Conservation (phyloP, 2,888 invertebrate species). For the Drosophila subsilvestris region DNA sequence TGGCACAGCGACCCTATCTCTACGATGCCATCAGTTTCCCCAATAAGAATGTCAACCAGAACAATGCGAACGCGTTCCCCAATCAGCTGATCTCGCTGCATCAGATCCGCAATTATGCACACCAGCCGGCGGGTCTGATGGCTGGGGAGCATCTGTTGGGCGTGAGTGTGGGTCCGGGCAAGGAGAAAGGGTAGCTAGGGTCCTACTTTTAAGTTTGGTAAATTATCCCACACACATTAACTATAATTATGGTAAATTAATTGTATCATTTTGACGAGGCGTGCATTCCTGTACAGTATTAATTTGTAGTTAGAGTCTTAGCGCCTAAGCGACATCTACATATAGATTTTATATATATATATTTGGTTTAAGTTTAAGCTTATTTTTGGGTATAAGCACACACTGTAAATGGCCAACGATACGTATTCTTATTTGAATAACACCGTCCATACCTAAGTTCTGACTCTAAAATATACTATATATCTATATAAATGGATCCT, state of each 20-base stretch:
- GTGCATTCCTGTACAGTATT: conserved; percentile 73
- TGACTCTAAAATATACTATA: neutral
- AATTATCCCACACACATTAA: conserved; percentile 18
- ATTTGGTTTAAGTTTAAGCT: conserved; percentile 31
- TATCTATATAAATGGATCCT: neutral
- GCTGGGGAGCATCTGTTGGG: conserved; percentile 88
- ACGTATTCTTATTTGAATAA: conserved; percentile 56
- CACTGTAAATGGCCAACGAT: conserved; percentile 59
- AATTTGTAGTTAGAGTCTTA: conserved; percentile 73
- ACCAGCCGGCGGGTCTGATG: conserved; percentile 92
- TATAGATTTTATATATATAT: conserved; percentile 17
- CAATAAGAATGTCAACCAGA: conserved; percentile 87
- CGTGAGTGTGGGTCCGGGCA: conserved; percentile 84
- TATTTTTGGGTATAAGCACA: conserved; percentile 2
- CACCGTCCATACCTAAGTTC: conserved; percentile 59
- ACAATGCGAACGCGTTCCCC: conserved; percentile 89
- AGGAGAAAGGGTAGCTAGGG: conserved; percentile 83
- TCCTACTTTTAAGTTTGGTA: conserved; percentile 80
- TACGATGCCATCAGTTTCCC: conserved; percentile 97
- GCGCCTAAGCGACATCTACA: conserved; percentile 36
- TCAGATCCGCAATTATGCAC: conserved; percentile 98
- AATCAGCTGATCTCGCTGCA: conserved; percentile 97
- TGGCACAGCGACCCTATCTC: conserved; percentile 92
- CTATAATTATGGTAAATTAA: neutral
- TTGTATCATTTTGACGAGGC: conserved; percentile 37